A percentile compares a stretch with the other conserved stretches of the same genome.
These are phyloP conservation scores for Idaea dimidiata DNA, from an alignment of 2,888 invertebrate genomes.

Conservation along the genomic window DNA sequence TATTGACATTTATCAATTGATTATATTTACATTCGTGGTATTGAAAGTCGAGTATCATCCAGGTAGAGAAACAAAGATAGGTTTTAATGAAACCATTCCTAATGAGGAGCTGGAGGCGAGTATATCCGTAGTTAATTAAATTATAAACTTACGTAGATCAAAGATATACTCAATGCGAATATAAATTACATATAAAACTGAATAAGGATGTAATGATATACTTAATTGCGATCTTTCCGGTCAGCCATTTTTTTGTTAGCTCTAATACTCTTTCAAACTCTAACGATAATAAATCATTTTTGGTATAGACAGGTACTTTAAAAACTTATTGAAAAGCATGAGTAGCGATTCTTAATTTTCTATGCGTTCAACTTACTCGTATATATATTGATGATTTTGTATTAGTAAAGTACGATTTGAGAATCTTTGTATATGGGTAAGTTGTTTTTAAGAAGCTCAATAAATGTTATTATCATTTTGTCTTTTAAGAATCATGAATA, in stretches of 20 bases:
- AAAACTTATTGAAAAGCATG: slow-evolving; percentile 12
- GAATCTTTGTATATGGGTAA: no score
- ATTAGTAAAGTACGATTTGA: background rate
- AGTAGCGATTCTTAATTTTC: slow-evolving; percentile 11
- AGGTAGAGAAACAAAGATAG: background rate
- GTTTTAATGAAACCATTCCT: background rate
- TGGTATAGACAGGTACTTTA: background rate
- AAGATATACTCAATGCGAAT: background rate
- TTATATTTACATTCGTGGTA: background rate
- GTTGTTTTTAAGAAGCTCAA: background rate
- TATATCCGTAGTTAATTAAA: background rate
- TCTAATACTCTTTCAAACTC: background rate
- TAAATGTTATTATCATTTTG: background rate
- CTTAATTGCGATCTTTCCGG: slow-evolving; percentile 3
- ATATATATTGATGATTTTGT: background rate
- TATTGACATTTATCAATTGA: slow-evolving; percentile 24
- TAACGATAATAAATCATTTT: background rate
- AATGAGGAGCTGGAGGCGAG: background rate
- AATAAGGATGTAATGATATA: slow-evolving; percentile 1
- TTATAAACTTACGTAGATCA: background rate
- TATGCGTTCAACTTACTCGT: background rate
- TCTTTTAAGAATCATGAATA: background rate
- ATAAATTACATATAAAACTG: slow-evolving; percentile 1
- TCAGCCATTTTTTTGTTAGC: slow-evolving; percentile 10
- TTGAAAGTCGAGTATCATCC: background rate